Evolutionary conservation across 2,797 vertebrate species (phyloP), one percentile per base, ranked within the genome.

Genomic region (Melopsittacus undulatus): DNA sequence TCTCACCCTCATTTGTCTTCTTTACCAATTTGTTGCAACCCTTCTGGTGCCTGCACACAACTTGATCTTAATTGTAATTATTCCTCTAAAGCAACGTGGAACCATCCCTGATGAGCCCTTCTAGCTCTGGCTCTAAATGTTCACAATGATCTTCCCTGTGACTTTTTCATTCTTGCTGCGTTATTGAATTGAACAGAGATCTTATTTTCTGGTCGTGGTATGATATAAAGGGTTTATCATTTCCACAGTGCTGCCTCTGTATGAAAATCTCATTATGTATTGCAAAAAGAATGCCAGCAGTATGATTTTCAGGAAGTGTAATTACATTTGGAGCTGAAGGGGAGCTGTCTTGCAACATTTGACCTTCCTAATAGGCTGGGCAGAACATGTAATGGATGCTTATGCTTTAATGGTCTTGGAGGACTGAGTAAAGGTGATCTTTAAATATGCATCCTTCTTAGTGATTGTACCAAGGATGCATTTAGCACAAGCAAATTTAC

Each of bases 361-460:
- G 96, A 98, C 97, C 97, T 98, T 97, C 96, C 90, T 97, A 95
- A 97, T 89, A 93, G 78, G 89, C 79, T 95, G 94, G 85, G 86
- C 80, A 95, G 97, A 85, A 83, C 94, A 62, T 45, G 69, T 95
- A 97, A 97, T 97, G 92, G 95, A 95, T 97, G 89, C 76, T 94
- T 95, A 91, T 4, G 77, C 83, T 97, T 97, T 97, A 97, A 97
- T 97, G 95, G 92, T 68, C 94, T 93, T 95, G 96, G 92, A 96
- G 91, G 75, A 96, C 96, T 92, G 85, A 96, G 78, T 84, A 96
- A 96, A 96, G 90, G 73, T 97, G 96, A 97, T 86, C 94, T 98
- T 98, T 96, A 86, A 94, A 95, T 76, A 92, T 62, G 34, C 43
- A 69, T 67, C 92, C 80, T 94, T 15, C 79, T 94, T 63, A 66